Percentiles rank a stretch among this genome's conserved stretches.
These are phyloP conservation scores for Mesocentrotus franciscanus DNA, from an alignment of 53 echinoderm and acorn worm genomes.

Conservation along the genomic window DNA sequence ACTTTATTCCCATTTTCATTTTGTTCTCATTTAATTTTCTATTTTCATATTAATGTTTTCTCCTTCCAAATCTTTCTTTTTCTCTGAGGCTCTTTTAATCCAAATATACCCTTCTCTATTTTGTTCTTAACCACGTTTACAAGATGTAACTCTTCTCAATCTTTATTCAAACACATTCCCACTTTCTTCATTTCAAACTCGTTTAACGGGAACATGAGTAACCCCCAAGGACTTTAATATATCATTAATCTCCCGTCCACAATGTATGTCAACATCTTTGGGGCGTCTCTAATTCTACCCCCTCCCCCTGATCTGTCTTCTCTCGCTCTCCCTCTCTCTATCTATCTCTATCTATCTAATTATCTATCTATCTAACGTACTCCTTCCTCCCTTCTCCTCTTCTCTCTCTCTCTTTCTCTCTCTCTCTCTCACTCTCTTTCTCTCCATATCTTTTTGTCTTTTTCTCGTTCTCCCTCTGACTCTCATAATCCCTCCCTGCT, in stretches of 20 bases:
- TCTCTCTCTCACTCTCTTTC: background rate
- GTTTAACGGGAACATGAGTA: background rate
- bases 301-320: background rate
- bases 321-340: background rate
- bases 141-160: background rate
- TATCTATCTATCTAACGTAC: background rate
- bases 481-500: background rate
- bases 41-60: background rate
- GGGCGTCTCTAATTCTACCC: background rate
- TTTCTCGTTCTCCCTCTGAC: background rate
- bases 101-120: background rate
- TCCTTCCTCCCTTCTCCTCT: background rate
- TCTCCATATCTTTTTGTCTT: background rate
- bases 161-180: background rate
- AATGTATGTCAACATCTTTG: background rate
- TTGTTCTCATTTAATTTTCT: background rate
- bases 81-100: background rate
- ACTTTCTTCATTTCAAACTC: background rate
- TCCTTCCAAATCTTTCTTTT: background rate
- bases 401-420: background rate
- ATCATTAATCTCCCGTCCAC: background rate
- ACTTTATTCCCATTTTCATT: background rate
- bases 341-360: background rate
- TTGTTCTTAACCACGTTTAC: background rate
- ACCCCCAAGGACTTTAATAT: background rate